Conservation (phyloP, 2,113 vertebrate species). For the Xenus cinereus region DNA sequence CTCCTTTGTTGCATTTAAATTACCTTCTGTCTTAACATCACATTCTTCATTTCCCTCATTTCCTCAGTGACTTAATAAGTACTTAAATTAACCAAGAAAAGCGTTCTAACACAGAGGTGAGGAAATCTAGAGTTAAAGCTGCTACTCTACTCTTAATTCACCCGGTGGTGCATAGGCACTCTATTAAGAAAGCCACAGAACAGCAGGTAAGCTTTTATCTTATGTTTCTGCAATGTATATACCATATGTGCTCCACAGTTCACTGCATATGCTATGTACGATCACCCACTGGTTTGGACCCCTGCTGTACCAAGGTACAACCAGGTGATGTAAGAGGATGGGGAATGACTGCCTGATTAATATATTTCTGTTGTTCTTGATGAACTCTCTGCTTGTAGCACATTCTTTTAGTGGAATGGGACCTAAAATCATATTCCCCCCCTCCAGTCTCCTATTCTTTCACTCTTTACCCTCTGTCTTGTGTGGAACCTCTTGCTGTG, state of each 20-base stretch:
- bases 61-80: slow-evolving; percentile 34
- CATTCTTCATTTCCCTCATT: slow-evolving; percentile 34
- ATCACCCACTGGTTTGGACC: slow-evolving; percentile 43
- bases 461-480: background rate
- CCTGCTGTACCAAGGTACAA: slow-evolving; percentile 44
- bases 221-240: slow-evolving; percentile 47
- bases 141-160: slow-evolving; percentile 34
- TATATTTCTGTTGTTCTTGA: background rate
- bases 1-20: background rate
- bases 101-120: background rate
- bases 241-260: slow-evolving; percentile 53
- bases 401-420: slow-evolving; percentile 33
- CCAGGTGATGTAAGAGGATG: slow-evolving; percentile 45
- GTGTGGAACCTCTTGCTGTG: background rate
- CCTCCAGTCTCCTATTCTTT: background rate
- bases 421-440: background rate
- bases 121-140: slow-evolving; percentile 40
- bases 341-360: slow-evolving; percentile 54
- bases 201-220: slow-evolving; percentile 70
- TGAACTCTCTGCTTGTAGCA: background rate
- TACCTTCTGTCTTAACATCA: background rate
- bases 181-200: slow-evolving; percentile 66
- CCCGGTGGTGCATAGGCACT: slow-evolving; percentile 10
- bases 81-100: slow-evolving; percentile 39
- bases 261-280: slow-evolving; percentile 19